Percentiles rank a stretch among this genome's conserved stretches.
Evolutionary conservation across 2,797 vertebrate species (phyloP).

Genomic region (Eidolon dupreanum): DNA sequence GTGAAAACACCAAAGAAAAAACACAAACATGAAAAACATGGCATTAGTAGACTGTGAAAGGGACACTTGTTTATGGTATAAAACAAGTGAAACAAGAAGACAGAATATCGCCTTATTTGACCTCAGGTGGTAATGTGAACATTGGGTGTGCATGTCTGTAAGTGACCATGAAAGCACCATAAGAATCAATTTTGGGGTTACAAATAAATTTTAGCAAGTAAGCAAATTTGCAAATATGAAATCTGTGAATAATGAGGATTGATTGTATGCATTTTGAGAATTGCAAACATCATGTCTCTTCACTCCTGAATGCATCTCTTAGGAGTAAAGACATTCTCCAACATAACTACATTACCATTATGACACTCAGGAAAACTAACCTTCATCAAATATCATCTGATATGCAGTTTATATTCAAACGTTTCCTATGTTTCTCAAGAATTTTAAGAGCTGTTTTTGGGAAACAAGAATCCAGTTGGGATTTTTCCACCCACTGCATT

Average conservation of each 20-base stretch:
- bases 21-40: background rate
- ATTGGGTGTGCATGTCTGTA: fast-evolving
- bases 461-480: background rate
- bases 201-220: background rate
- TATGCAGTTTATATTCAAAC: background rate
- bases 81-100: background rate
- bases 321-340: background rate
- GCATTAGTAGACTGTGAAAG: background rate
- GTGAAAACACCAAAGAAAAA: background rate
- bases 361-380: background rate
- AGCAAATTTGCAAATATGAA: background rate
- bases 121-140: background rate
- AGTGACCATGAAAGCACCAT: background rate
- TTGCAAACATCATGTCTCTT: background rate
- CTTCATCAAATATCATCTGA: background rate
- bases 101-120: background rate
- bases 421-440: background rate
- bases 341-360: background rate
- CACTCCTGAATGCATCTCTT: background rate
- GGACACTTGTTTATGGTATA: background rate
- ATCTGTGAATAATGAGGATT: background rate
- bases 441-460: background rate
- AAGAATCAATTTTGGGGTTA: background rate
- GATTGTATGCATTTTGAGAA: background rate
- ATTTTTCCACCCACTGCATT: background rate